These are phyloP conservation scores for Apamea sordens DNA, from an alignment of 2,888 invertebrate species.

Conservation along the genomic window DNA sequence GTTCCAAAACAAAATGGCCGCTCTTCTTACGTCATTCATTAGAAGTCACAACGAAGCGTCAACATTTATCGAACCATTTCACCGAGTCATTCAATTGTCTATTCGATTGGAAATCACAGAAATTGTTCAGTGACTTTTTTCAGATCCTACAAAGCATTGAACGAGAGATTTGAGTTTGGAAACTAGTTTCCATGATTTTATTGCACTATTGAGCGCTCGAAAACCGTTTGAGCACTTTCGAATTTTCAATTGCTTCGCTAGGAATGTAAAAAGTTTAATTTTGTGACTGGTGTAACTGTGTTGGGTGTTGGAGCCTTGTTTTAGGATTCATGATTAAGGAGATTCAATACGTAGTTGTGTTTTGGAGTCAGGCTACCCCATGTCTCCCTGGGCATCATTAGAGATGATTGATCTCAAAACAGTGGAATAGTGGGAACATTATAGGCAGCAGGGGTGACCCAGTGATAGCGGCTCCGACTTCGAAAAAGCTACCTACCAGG, in stretches of 20 bases:
- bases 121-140: constrained; percentile 32
- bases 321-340: neutral
- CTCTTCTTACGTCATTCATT: constrained; percentile 23
- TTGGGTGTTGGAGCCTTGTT: neutral
- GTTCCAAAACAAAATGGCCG: constrained; percentile 23
- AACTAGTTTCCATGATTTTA: constrained; percentile 52
- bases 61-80: constrained; percentile 27
- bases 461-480: too few relatives aligned
- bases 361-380: neutral
- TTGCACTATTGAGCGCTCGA: constrained; percentile 35
- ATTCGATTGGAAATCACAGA: constrained; percentile 35
- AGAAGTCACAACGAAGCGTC: constrained; percentile 26
- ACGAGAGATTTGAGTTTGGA: constrained; percentile 27
- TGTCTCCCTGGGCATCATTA: neutral
- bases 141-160: constrained; percentile 13
- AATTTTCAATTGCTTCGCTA: constrained; percentile 47
- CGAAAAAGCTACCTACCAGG: too few relatives aligned
- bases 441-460: too few relatives aligned
- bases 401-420: neutral
- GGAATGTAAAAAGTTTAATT: constrained; percentile 41
- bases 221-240: constrained; percentile 33
- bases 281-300: constrained; percentile 1
- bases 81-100: constrained; percentile 13
- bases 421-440: too few relatives aligned
- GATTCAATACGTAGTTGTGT: neutral